Evolutionary conservation across 1,140 invertebrate species (phyloP).

Genomic region (Steinernema khuongi): DNA sequence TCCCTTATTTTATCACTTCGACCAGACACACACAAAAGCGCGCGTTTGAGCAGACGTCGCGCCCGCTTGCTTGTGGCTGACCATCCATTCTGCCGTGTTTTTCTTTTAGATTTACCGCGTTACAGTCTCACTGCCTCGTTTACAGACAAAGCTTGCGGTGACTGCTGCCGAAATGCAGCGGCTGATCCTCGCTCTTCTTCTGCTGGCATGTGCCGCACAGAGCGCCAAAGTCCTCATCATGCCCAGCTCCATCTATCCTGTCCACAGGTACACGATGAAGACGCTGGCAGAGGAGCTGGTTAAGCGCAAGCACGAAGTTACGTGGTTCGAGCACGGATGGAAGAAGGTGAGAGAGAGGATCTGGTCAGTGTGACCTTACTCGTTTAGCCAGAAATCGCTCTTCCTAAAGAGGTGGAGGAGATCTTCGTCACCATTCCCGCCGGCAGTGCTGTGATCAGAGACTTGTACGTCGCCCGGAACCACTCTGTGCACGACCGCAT

Average conservation of each 20-base stretch:
- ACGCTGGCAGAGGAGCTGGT: constrained; percentile 49
- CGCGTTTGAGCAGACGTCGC: too few relatives aligned
- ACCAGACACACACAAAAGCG: too few relatives aligned
- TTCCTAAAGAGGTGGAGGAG: constrained; percentile 43
- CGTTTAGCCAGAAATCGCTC: constrained; percentile 26
- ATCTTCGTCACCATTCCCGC: constrained; percentile 45
- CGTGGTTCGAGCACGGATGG: constrained; percentile 56
- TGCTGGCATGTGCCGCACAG: neutral
- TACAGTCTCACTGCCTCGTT: too few relatives aligned
- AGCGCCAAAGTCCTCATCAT: constrained; percentile 43
- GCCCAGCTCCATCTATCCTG: constrained; percentile 43
- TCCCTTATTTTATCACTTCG: too few relatives aligned
- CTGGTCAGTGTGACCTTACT: constrained; percentile 24
- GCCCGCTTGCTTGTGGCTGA: too few relatives aligned
- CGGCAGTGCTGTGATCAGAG: constrained; percentile 26
- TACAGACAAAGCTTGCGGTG: too few relatives aligned
- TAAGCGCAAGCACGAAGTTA: constrained; percentile 49
- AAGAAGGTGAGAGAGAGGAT: constrained; percentile 30
- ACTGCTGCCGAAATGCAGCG: too few relatives aligned
- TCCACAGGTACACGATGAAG: constrained; percentile 49
- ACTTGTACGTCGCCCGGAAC: constrained; percentile 45
- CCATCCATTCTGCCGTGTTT: too few relatives aligned
- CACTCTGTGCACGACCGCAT: constrained; percentile 35
- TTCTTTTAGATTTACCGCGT: too few relatives aligned
- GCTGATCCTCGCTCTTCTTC: neutral